Conservation (phyloP, 23 tunicate genomes). For the Styela clava region DNA sequence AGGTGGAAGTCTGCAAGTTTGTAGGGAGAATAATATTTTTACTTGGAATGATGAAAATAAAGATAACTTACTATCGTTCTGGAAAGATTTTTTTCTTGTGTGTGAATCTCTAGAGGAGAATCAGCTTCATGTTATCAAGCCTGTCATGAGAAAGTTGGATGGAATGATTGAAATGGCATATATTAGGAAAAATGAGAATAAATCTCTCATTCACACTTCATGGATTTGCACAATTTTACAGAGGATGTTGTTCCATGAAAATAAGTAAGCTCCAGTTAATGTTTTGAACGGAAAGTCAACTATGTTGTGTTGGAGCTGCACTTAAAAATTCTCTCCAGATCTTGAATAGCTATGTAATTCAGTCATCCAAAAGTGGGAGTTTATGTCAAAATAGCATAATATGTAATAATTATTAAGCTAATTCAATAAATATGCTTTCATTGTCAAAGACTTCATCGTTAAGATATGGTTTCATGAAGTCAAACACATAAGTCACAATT, state of each 20-base stretch:
- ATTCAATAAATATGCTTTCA: no score
- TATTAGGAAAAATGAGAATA: not conserved
- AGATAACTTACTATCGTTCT: not conserved
- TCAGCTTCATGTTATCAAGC: constrained; percentile 55
- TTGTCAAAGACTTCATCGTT: no score
- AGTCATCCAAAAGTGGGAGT: no score
- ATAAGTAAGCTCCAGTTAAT: constrained; percentile 27
- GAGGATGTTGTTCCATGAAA: constrained; percentile 43
- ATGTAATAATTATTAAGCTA: no score
- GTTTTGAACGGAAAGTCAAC: not conserved
- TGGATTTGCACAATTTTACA: constrained; percentile 26
- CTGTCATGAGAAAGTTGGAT: constrained; percentile 25
- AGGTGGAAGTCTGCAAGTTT: not conserved
- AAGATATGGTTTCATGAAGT: no score
- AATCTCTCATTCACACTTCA: not conserved
- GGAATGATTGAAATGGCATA: constrained; percentile 4
- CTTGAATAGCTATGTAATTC: no score
- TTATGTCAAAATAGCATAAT: no score
- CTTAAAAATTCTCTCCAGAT: no score
- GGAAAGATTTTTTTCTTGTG: constrained; percentile 29
- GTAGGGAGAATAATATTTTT: not conserved
- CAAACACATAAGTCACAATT: no score
- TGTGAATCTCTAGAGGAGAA: constrained; percentile 52
- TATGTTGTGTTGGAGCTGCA: no score
- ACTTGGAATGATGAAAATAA: not conserved